Conservation (phyloP, 2,888 invertebrate species). For the Hypena proboscidalis region DNA sequence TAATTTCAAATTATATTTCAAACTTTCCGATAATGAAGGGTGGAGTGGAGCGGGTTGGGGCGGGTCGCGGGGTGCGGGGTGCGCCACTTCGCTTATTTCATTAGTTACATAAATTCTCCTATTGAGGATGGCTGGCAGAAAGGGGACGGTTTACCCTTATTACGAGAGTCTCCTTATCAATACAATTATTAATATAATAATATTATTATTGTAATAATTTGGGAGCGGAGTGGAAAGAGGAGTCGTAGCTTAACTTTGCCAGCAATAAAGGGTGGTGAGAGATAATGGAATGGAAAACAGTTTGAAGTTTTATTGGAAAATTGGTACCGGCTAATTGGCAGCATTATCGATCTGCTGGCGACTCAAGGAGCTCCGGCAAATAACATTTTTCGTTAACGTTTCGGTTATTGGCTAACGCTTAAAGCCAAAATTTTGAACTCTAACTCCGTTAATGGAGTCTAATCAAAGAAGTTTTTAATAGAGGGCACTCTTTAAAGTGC, state of each 20-base stretch:
- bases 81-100: conserved; percentile 84
- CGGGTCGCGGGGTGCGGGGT: conserved; percentile 56
- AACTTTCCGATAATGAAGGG: conserved; percentile 86
- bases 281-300: conserved; percentile 86
- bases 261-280: conserved; percentile 83
- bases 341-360: conserved; percentile 78
- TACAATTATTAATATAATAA: conserved; percentile 86
- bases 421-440: conserved; percentile 44
- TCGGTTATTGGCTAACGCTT: conserved; percentile 46
- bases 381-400: conserved; percentile 59
- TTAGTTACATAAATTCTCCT: conserved; percentile 86
- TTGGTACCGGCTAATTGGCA: conserved; percentile 83
- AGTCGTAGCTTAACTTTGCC: conserved; percentile 82
- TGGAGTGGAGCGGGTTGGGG: conserved; percentile 71
- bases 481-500: conserved; percentile 44
- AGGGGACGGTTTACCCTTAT: conserved; percentile 86
- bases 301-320: conserved; percentile 86
- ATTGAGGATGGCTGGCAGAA: conserved; percentile 85
- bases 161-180: conserved; percentile 86
- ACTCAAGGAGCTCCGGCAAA: conserved; percentile 61
- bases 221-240: conserved; percentile 75
- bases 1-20: conserved; percentile 86
- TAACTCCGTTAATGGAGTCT: conserved; percentile 48
- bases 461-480: conserved; percentile 48
- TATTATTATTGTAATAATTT: conserved; percentile 86